phyloP scores from a whole-genome alignment of 2,888 invertebrate genomes.

The Nycteola revayana region DNA sequence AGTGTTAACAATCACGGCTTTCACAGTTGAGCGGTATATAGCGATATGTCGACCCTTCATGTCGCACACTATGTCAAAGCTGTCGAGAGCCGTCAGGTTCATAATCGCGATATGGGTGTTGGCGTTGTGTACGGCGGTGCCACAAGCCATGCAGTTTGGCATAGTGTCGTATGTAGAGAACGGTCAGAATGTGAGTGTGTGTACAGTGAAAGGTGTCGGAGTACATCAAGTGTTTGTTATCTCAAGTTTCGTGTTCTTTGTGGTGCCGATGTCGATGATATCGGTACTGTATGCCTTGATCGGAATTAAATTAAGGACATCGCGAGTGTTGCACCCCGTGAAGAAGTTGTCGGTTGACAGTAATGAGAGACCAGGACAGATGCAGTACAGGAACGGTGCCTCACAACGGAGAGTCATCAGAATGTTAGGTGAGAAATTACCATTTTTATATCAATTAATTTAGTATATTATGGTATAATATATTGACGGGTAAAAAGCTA shows the following conservation, averaged over 20 bases:
- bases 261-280: conserved; percentile 93
- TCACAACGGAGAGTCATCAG: conserved; percentile 86
- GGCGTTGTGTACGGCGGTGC: conserved; percentile 87
- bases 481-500: background rate
- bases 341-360: conserved; percentile 80
- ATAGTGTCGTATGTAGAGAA: conserved; percentile 79
- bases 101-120: conserved; percentile 89
- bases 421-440: conserved; percentile 87
- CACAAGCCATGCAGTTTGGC: conserved; percentile 91
- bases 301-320: conserved; percentile 86
- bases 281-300: conserved; percentile 90
- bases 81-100: conserved; percentile 90
- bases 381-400: conserved; percentile 79
- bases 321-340: conserved; percentile 82
- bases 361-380: conserved; percentile 54
- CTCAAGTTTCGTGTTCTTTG: conserved; percentile 91
- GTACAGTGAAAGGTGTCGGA: conserved; percentile 82
- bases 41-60: conserved; percentile 94
- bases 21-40: conserved; percentile 93
- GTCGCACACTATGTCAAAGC: conserved; percentile 91
- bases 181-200: conserved; percentile 73
- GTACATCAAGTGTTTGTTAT: conserved; percentile 89
- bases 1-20: conserved; percentile 92
- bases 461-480: background rate
- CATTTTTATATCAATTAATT: background rate